phyloP scores from a whole-genome alignment of 2,888 invertebrate species.

The Globia sparganii region DNA sequence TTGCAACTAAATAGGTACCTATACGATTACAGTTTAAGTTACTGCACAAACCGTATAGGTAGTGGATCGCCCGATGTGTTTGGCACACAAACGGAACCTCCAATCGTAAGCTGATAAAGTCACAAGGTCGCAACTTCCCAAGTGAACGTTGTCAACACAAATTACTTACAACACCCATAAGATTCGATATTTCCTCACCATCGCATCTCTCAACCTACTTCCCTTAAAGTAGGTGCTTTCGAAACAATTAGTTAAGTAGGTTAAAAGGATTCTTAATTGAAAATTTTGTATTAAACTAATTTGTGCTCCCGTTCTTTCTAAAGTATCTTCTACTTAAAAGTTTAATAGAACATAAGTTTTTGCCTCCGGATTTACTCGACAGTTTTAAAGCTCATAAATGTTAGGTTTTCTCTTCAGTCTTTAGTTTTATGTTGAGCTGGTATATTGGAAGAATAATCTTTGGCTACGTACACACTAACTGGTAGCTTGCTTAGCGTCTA shows the following conservation, averaged over 20 bases:
- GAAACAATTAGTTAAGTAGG: constrained; percentile 67
- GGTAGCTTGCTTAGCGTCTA: too few species aligned
- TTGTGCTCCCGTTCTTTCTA: constrained; percentile 54
- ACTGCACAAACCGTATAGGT: not conserved
- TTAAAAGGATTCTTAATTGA: constrained; percentile 67
- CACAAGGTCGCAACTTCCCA: not conserved
- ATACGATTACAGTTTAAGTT: not conserved
- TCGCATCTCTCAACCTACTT: constrained; percentile 28
- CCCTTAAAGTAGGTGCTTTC: constrained; percentile 48
- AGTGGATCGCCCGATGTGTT: not conserved
- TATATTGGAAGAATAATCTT: not conserved
- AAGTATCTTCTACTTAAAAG: constrained; percentile 59
- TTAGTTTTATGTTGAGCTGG: not conserved
- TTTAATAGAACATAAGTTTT: constrained; percentile 50
- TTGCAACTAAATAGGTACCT: too few species aligned
- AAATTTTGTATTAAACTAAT: constrained; percentile 64
- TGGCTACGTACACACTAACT: too few species aligned
- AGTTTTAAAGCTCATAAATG: constrained; percentile 25
- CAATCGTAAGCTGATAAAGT: not conserved
- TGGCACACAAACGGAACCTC: not conserved
- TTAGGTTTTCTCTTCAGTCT: not conserved
- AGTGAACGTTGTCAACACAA: constrained; percentile 16
- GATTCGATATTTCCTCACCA: constrained; percentile 37
- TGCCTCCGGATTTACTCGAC: constrained; percentile 15
- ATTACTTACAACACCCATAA: constrained; percentile 13